phyloP scores from a whole-genome alignment of 2,888 invertebrate species.

The Antitype chi region DNA sequence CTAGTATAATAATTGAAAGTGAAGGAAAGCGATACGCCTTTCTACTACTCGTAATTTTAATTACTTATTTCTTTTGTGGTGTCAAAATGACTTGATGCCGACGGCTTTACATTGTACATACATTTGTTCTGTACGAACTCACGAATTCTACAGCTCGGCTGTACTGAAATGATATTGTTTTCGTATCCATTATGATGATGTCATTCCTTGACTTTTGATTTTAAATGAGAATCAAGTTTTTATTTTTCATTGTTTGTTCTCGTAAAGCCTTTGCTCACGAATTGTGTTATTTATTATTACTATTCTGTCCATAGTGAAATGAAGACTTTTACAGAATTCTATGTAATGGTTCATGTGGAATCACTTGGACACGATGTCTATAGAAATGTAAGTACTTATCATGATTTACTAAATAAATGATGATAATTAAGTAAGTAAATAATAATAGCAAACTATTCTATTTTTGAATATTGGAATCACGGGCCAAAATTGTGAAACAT shows the following conservation, averaged over 20 bases:
- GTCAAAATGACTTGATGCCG: slow-evolving; percentile 43
- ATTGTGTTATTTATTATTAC: slow-evolving; percentile 84
- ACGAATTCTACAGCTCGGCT: slow-evolving; percentile 58
- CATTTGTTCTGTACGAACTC: slow-evolving; percentile 46
- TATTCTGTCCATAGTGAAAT: slow-evolving; percentile 75
- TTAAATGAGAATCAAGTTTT: slow-evolving; percentile 69
- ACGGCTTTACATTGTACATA: slow-evolving; percentile 64
- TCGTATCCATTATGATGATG: slow-evolving; percentile 68
- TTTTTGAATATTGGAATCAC: slow-evolving; percentile 83
- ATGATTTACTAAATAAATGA: slow-evolving; percentile 75
- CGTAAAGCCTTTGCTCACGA: slow-evolving; percentile 84
- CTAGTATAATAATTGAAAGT: slow-evolving; percentile 51
- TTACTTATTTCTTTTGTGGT: slow-evolving; percentile 46
- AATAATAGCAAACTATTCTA: slow-evolving; percentile 72
- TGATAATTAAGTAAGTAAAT: slow-evolving; percentile 69
- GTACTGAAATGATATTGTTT: slow-evolving; percentile 63
- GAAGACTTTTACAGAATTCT: slow-evolving; percentile 75
- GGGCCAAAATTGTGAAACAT: slow-evolving; percentile 88
- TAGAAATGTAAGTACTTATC: slow-evolving; percentile 78
- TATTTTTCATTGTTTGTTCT: slow-evolving; percentile 70
- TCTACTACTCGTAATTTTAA: slow-evolving; percentile 53
- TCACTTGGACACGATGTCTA: slow-evolving; percentile 68
- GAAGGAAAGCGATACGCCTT: slow-evolving; percentile 58
- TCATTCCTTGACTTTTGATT: slow-evolving; percentile 79
- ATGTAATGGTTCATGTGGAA: slow-evolving; percentile 72